Base-by-base conservation (phyloP, 2,888 invertebrate genomes). In the Ichneumoninae sp. region DNA sequence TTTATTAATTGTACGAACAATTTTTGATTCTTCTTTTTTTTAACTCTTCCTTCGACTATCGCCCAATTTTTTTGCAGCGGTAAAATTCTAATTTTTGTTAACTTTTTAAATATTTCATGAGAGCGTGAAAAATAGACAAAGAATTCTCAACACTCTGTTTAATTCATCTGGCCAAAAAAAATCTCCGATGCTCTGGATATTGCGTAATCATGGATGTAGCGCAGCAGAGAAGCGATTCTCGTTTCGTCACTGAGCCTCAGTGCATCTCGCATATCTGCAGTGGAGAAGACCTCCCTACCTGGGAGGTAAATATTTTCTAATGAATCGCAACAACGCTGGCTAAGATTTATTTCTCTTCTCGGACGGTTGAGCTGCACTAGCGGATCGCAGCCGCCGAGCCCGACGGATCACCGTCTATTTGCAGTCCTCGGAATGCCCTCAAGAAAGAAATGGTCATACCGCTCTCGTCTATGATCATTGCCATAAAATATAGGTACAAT, bases 321-420 rank as follows among this genome's bases (percentile, higher is more conserved):
- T 54, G 54, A 77, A 77, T 77, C 65, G 62, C 72, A 74, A 72
- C 62, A 52, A n/a, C 54, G 50, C 78, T 47, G 52, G 50, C 3
- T 50, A 69, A 69, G 74, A 80, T 80, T 77, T 85, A 83, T 83
- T 80, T 80, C 69, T 80, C 80, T 44, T 80, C 65, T 62, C 50
- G 71, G 52, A 77, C 78, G 65, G 72, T 66, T 80, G 52, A 44
- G 65, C n/a, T 69, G 44, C 33, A 44, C 44, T 22, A 72, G 68
- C 68, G 57, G 36, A 44, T 66, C 26, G 50, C 50, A 82, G 47
- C 33, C 65, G 19, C 26, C 36, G 26, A 62, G 47, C 47, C 33
- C 65, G 36, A 54, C 54, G 13, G 52, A 79, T 81, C 65, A 78
- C 82, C 79, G 52, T 82, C 66, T 62, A 82, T 85, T 80, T 76